A percentile compares a stretch with the other conserved stretches of the same genome.
Conservation (phyloP, 2,888 invertebrate genomes). For the Athalia cordata region DNA sequence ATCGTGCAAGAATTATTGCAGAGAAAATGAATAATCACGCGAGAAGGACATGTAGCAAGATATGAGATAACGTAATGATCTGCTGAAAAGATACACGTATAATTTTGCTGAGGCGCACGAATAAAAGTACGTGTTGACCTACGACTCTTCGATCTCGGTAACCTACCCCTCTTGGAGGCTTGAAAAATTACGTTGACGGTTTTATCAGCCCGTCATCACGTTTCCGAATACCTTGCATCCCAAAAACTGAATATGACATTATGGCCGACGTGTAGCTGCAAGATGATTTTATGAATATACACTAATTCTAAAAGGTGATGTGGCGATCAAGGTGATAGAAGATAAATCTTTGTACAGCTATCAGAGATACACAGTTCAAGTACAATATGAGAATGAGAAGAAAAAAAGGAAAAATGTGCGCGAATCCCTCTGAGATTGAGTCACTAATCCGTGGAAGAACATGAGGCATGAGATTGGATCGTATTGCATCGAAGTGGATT, state of each 20-base stretch:
- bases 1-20: conserved; percentile 40
- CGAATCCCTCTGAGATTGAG: conserved; percentile 40
- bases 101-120: conserved; percentile 23
- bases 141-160: conserved; percentile 22
- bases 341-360: conserved; percentile 6
- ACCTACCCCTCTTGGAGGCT: neutral
- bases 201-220: conserved; percentile 4
- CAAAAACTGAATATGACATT: neutral
- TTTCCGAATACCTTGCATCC: neutral
- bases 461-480: conserved; percentile 32
- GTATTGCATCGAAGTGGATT: conserved; percentile 39
- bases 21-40: conserved; percentile 37
- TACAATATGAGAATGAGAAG: too few relatives aligned
- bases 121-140: conserved; percentile 20
- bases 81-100: conserved; percentile 27
- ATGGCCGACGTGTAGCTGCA: too few relatives aligned
- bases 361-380: too few relatives aligned
- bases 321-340: neutral
- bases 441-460: conserved; percentile 40
- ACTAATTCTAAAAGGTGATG: too few relatives aligned
- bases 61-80: conserved; percentile 43
- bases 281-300: too few relatives aligned
- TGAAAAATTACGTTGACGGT: conserved; percentile 19
- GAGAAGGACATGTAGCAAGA: conserved; percentile 31
- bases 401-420: neutral